Evolutionary conservation across 1,140 invertebrate genomes (phyloP).

Genomic region (Onthophagus taurus): DNA sequence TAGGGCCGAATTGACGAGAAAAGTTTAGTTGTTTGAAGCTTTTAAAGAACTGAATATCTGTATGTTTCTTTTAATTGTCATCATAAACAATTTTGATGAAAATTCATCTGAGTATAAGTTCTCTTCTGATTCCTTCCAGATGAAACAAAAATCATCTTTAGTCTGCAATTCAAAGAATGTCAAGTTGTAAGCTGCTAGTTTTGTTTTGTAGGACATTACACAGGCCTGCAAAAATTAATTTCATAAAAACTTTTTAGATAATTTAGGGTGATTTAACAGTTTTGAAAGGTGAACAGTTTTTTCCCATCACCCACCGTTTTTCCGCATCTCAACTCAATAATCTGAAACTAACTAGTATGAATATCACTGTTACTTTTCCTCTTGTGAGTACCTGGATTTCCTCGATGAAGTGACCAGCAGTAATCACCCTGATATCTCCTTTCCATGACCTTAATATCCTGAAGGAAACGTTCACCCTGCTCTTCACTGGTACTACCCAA

Average conservation of each 20-base stretch:
- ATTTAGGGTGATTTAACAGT: slow-evolving; percentile 1
- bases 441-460: not conserved
- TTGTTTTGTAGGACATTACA: not conserved
- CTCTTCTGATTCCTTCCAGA: too few species aligned
- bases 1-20: too few species aligned
- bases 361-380: not conserved
- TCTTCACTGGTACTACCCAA: slow-evolving; percentile 1
- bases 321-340: not conserved
- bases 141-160: too few species aligned
- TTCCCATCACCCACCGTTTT: slow-evolving; percentile 1
- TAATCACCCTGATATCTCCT: not conserved
- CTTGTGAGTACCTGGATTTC: not conserved
- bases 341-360: not conserved
- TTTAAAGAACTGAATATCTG: too few species aligned
- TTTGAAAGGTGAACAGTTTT: not conserved
- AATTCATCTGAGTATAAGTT: too few species aligned
- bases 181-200: not conserved
- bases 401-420: not conserved
- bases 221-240: not conserved
- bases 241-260: not conserved
- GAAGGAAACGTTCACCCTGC: not conserved
- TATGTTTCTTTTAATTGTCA: too few species aligned
- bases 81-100: too few species aligned
- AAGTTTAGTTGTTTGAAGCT: too few species aligned
- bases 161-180: too few species aligned